Evolutionary conservation across 2,113 vertebrate species (phyloP).

Genomic region (Pygoscelis antarcticus): DNA sequence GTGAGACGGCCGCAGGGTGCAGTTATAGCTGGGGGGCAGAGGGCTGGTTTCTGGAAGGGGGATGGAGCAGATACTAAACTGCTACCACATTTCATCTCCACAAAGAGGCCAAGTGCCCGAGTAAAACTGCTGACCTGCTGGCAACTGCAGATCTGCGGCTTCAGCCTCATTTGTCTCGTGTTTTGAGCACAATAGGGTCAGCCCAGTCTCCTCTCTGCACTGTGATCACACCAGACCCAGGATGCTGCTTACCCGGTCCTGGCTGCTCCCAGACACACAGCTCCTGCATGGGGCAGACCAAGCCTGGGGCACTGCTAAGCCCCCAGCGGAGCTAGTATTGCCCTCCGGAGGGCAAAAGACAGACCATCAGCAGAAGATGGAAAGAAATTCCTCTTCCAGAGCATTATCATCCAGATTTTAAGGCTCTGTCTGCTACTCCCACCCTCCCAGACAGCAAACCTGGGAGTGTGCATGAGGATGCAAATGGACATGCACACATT

Average conservation of each 20-base stretch:
- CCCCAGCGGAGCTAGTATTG: not conserved
- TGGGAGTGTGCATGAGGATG: not conserved
- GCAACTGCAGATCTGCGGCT: not conserved
- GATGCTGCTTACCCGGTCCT: not conserved
- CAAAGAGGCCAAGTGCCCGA: not conserved
- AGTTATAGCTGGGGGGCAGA: not conserved
- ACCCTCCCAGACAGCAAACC: not conserved
- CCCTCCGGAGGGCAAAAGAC: not conserved
- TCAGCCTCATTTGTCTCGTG: slow-evolving; percentile 32
- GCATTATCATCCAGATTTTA: not conserved
- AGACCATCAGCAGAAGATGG: not conserved
- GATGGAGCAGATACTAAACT: not conserved
- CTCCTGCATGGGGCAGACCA: not conserved
- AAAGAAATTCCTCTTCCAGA: not conserved
- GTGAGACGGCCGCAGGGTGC: not conserved
- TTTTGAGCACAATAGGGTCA: slow-evolving; percentile 21
- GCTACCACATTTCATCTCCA: not conserved
- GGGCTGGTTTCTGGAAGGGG: not conserved
- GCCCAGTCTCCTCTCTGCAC: not conserved
- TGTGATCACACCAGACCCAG: rapidly evolving
- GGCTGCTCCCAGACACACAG: not conserved
- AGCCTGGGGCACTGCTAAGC: not conserved
- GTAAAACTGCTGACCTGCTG: slow-evolving; percentile 44
- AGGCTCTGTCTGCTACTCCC: not conserved
- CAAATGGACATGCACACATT: no score